phyloP scores from a whole-genome alignment of 2,888 invertebrate genomes.

The Drosophila rubida region DNA sequence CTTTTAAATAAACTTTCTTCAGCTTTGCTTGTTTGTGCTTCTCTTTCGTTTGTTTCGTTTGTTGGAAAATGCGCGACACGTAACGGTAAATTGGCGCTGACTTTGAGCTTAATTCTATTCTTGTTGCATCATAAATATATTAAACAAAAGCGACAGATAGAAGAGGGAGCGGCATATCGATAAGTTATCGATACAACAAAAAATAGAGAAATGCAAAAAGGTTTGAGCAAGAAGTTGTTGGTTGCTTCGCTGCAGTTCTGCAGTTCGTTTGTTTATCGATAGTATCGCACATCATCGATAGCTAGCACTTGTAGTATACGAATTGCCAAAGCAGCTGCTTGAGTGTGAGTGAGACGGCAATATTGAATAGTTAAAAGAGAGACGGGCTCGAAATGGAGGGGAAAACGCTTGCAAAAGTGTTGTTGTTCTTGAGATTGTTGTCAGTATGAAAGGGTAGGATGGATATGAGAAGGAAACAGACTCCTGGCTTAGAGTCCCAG shows the following conservation, averaged over 20 bases:
- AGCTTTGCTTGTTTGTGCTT: not conserved
- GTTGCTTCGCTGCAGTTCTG: no score
- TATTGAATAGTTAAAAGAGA: no score
- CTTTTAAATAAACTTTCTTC: no score
- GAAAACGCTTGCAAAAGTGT: not conserved
- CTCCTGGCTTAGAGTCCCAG: conserved; percentile 65
- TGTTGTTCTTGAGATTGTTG: conserved; percentile 19
- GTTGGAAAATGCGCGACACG: conserved; percentile 50
- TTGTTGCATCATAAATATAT: conserved; percentile 63
- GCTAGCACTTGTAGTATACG: no score
- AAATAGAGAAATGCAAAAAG: conserved; percentile 17
- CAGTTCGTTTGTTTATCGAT: not conserved
- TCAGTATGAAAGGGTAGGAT: not conserved
- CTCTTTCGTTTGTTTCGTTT: conserved; percentile 17
- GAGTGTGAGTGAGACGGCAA: no score
- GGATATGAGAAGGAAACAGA: not conserved
- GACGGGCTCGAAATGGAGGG: not conserved
- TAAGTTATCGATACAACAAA: conserved; percentile 17
- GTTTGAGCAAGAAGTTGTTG: conserved; percentile 11
- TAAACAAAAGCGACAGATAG: conserved; percentile 61
- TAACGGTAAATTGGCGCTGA: conserved; percentile 15
- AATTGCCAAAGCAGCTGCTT: not conserved
- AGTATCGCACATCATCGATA: not conserved
- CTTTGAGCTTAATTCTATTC: conserved; percentile 28
- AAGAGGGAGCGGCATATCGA: not conserved